phyloP scores from a whole-genome alignment of 2,888 invertebrate species.

The Cetonia aurata region DNA sequence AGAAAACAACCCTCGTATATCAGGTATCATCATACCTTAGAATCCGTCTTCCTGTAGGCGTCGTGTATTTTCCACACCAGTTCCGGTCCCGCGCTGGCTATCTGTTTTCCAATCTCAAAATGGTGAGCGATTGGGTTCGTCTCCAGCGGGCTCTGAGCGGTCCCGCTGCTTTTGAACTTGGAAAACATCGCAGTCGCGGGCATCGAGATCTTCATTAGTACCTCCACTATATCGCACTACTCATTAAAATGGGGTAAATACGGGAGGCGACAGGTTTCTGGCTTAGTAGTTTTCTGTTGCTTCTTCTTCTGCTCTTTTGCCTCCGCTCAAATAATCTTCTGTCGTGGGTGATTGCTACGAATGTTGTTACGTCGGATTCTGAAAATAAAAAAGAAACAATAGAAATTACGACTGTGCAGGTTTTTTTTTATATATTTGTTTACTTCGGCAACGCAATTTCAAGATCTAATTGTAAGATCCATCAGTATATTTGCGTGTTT shows the following conservation, averaged over 20 bases:
- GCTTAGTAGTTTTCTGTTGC: neutral
- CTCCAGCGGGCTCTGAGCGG: slow-evolving; percentile 72
- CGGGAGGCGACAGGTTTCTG: neutral
- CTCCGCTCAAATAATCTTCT: no score
- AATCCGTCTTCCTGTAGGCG: slow-evolving; percentile 88
- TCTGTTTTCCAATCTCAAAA: slow-evolving; percentile 88
- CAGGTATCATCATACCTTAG: slow-evolving; percentile 77
- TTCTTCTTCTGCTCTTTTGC: slow-evolving; percentile 1
- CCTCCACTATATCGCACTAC: slow-evolving; percentile 46
- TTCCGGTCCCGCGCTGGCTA: slow-evolving; percentile 87
- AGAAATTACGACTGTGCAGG: no score
- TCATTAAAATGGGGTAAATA: slow-evolving; percentile 30
- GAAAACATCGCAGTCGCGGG: slow-evolving; percentile 76
- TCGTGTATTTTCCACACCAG: slow-evolving; percentile 94
- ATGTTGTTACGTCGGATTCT: no score
- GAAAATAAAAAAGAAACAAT: no score
- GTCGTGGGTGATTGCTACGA: no score
- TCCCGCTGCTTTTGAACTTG: slow-evolving; percentile 75
- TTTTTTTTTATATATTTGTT: no score
- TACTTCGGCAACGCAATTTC: no score
- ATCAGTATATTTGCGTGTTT: no score
- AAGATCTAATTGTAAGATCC: no score
- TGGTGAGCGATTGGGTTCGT: slow-evolving; percentile 88
- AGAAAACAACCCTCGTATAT: no score
- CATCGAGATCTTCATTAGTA: slow-evolving; percentile 56